Evolutionary conservation across 2,797 vertebrate genomes (phyloP).

Genomic region (Catostomus latipinnis): DNA sequence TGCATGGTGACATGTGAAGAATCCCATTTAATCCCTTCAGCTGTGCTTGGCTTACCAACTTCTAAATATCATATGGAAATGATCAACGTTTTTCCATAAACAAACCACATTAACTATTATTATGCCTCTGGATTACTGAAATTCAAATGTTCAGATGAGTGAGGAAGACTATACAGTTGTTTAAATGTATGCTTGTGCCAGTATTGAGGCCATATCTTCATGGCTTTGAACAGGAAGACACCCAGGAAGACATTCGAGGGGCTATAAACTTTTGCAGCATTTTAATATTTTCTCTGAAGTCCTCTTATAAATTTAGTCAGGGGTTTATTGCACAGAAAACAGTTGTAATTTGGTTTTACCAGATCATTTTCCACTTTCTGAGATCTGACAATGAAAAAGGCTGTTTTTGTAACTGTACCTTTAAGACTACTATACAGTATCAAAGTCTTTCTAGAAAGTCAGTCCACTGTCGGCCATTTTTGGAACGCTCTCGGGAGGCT

Average conservation of each 20-base stretch:
- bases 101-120: constrained; percentile 25
- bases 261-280: background rate
- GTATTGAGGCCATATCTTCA: constrained; percentile 41
- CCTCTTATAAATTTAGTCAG: background rate
- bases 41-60: constrained; percentile 60
- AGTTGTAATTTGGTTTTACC: background rate
- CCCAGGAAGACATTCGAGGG: constrained; percentile 21
- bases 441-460: too few relatives aligned
- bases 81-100: constrained; percentile 31
- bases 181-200: constrained; percentile 8
- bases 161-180: background rate
- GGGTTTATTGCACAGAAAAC: background rate
- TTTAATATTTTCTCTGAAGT: background rate
- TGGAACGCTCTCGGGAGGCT: too few relatives aligned
- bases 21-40: constrained; percentile 62
- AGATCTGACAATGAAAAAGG: background rate
- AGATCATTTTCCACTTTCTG: background rate
- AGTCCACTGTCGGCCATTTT: too few relatives aligned
- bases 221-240: constrained; percentile 28
- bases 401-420: background rate
- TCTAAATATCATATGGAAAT: constrained; percentile 51
- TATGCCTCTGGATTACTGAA: constrained; percentile 35
- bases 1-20: constrained; percentile 53
- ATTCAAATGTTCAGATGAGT: constrained; percentile 29
- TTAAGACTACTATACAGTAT: too few relatives aligned